phyloP scores from a whole-genome alignment of 2,888 invertebrate species.

The Noctua janthina region DNA sequence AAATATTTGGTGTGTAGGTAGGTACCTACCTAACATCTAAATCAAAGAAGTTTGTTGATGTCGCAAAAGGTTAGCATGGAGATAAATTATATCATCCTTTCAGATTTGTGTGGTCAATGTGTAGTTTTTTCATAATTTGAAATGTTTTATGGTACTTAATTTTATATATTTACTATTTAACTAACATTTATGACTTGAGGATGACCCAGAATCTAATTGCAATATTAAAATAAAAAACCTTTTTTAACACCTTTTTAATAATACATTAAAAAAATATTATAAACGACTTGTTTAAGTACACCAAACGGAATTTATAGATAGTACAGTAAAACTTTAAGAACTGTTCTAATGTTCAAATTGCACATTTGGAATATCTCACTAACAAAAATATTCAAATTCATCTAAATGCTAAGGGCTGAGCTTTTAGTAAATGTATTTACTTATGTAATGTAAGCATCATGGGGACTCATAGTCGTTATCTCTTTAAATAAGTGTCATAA shows the following conservation, averaged over 20 bases:
- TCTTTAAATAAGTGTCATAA: constrained; percentile 74
- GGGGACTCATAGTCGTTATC: constrained; percentile 63
- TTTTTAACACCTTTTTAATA: constrained; percentile 30
- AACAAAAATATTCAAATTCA: constrained; percentile 67
- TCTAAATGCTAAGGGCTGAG: constrained; percentile 76
- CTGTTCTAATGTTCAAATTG: constrained; percentile 70
- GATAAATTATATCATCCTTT: constrained; percentile 12
- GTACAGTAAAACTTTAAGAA: constrained; percentile 59
- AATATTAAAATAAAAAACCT: background rate
- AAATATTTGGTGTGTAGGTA: background rate
- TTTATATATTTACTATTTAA: constrained; percentile 8
- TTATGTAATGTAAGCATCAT: constrained; percentile 65
- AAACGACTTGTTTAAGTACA: constrained; percentile 48
- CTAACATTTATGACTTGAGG: constrained; percentile 3
- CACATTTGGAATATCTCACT: constrained; percentile 76
- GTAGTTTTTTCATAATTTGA: constrained; percentile 1
- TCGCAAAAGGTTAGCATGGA: constrained; percentile 9
- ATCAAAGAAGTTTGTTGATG: constrained; percentile 12
- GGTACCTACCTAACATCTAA: background rate
- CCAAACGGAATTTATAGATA: constrained; percentile 61
- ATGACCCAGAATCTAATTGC: constrained; percentile 26
- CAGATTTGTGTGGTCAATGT: constrained; percentile 27
- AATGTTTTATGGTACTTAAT: constrained; percentile 12
- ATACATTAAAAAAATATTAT: constrained; percentile 16
- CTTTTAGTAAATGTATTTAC: constrained; percentile 77